A percentile compares a stretch with the other conserved stretches of the same genome.
phyloP scores from a whole-genome alignment of 2,113 vertebrate genomes.

The Indri indri region DNA sequence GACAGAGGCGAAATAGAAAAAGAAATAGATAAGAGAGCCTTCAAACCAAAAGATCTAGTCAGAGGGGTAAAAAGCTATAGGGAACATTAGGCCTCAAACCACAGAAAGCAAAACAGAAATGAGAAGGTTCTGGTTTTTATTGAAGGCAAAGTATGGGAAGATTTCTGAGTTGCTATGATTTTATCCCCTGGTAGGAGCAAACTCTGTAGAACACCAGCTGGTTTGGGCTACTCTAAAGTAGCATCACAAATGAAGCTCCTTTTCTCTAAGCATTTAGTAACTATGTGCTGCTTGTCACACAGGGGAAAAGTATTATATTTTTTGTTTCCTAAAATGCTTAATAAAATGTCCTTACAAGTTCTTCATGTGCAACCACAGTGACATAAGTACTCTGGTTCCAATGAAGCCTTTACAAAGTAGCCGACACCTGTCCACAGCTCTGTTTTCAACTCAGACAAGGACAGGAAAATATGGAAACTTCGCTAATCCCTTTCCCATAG shows the following conservation, averaged over 20 bases:
- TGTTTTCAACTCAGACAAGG: background rate
- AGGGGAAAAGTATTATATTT: background rate
- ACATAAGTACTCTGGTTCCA: background rate
- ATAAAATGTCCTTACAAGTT: background rate
- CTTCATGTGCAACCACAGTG: background rate
- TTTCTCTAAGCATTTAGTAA: background rate
- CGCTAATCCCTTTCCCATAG: background rate
- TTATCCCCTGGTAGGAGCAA: background rate
- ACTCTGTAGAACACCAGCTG: rapidly evolving
- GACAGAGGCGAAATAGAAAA: background rate
- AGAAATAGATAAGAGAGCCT: background rate
- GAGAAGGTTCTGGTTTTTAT: background rate
- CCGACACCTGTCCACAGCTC: background rate
- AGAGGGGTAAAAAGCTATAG: background rate
- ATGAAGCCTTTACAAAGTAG: background rate
- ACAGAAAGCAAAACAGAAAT: background rate
- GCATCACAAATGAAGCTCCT: background rate
- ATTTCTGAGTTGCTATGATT: background rate
- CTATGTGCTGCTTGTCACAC: background rate
- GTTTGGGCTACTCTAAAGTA: rapidly evolving
- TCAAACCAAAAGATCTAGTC: background rate
- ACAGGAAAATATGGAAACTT: background rate
- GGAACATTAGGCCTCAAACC: background rate
- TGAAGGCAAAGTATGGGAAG: background rate
- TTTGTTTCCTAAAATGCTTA: background rate